Conservation (phyloP, 2,888 invertebrate genomes). For the Drosophila paranaensis region DNA sequence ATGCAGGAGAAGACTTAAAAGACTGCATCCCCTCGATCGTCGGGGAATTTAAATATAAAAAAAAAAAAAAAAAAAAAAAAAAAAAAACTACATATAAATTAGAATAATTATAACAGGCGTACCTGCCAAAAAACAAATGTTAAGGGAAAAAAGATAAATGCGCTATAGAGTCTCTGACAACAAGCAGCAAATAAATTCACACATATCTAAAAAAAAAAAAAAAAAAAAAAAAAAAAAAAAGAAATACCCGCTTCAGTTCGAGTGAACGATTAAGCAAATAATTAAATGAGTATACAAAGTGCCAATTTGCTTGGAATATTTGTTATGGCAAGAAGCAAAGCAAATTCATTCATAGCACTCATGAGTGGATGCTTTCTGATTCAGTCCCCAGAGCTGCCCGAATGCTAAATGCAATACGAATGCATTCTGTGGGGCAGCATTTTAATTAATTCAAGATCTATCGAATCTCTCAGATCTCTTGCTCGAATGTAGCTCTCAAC, state of each 20-base stretch:
- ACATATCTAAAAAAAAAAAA: too few relatives aligned
- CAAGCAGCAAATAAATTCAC: too few relatives aligned
- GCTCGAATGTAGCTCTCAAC: conserved; percentile 45
- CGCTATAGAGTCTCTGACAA: too few relatives aligned
- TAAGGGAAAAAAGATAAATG: too few relatives aligned
- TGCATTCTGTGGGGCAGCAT: conserved; percentile 45
- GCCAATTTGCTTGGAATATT: conserved; percentile 20
- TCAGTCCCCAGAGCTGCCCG: neutral
- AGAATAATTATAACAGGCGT: too few relatives aligned
- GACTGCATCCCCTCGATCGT: too few relatives aligned
- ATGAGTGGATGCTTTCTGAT: conserved; percentile 4
- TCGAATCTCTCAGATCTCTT: conserved; percentile 46
- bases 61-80: too few relatives aligned
- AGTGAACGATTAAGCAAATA: conserved; percentile 25
- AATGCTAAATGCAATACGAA: conserved; percentile 7
- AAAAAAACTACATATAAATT: too few relatives aligned
- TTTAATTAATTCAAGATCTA: conserved; percentile 47
- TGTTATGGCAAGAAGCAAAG: conserved; percentile 12
- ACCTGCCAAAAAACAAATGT: too few relatives aligned
- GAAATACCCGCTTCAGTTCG: conserved; percentile 13
- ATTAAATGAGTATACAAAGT: conserved; percentile 24
- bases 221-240: too few relatives aligned
- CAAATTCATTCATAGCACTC: conserved; percentile 52
- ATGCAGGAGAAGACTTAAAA: too few relatives aligned
- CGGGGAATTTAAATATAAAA: too few relatives aligned